These are phyloP conservation scores for Ectobius pallidus DNA, from an alignment of 2,888 invertebrate species.

Conservation along the genomic window DNA sequence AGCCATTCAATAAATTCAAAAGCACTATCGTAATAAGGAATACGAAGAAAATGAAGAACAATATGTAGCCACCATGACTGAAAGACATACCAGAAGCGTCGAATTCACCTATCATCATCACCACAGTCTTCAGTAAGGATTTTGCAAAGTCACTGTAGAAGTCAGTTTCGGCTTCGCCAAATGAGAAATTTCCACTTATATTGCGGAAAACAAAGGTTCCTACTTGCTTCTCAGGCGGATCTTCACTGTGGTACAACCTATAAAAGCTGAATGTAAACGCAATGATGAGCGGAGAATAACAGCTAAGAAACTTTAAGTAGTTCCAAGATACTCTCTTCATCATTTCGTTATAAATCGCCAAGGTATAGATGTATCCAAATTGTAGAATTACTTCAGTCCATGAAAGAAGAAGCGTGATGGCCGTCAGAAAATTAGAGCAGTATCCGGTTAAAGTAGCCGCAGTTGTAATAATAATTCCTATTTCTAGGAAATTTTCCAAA, in stretches of 20 bases:
- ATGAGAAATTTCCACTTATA: neutral
- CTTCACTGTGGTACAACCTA: constrained; percentile 57
- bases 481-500: constrained; percentile 13
- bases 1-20: constrained; percentile 6
- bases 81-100: constrained; percentile 82
- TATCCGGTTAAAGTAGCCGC: neutral
- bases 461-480: neutral
- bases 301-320: constrained; percentile 63
- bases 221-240: neutral
- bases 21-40: constrained; percentile 19
- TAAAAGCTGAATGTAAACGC: constrained; percentile 85
- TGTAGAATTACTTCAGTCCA: constrained; percentile 5
- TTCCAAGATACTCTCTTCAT: constrained; percentile 19
- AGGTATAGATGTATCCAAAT: neutral
- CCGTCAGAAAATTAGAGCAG: neutral
- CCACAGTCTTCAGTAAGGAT: constrained; percentile 80
- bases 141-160: constrained; percentile 72
- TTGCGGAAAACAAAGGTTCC: neutral
- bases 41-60: constrained; percentile 18
- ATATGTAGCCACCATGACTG: constrained; percentile 28
- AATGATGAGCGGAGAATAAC: constrained; percentile 80
- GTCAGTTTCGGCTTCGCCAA: neutral
- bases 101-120: constrained; percentile 87
- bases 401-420: neutral
- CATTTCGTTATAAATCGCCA: constrained; percentile 20